Percentiles rank a stretch among this genome's conserved stretches.
These are phyloP conservation scores for Idaea dimidiata DNA, from an alignment of 2,888 invertebrate genomes.

Conservation along the genomic window DNA sequence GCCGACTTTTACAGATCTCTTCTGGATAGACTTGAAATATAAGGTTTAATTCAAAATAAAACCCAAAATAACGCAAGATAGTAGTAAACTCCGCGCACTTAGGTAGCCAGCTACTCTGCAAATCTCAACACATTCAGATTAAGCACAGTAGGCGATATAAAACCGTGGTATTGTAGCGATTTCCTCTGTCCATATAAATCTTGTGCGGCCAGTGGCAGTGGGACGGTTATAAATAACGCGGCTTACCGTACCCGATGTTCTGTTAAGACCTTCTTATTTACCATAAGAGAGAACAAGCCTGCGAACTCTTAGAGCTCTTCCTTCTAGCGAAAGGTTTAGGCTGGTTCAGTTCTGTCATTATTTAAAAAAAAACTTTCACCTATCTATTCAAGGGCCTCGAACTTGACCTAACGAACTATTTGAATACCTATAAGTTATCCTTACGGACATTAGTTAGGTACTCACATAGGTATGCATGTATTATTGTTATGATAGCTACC, in stretches of 20 bases:
- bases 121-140: slow-evolving; percentile 25
- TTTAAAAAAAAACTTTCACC: too few species aligned
- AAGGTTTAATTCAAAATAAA: background rate
- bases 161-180: slow-evolving; percentile 47
- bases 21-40: too few species aligned
- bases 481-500: too few species aligned
- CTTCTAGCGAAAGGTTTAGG: background rate
- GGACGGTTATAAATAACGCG: slow-evolving; percentile 69
- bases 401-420: too few species aligned
- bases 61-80: background rate
- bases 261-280: slow-evolving; percentile 26
- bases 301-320: slow-evolving; percentile 15
- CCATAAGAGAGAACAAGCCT: slow-evolving; percentile 22
- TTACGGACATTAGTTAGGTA: too few species aligned
- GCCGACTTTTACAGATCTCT: too few species aligned
- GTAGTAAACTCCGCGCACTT: background rate
- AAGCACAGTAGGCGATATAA: slow-evolving; percentile 46
- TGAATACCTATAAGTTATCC: too few species aligned
- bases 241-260: slow-evolving; percentile 42
- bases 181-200: slow-evolving; percentile 63
- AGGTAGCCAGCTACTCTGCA: slow-evolving; percentile 7
- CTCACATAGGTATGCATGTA: too few species aligned
- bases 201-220: slow-evolving; percentile 65
- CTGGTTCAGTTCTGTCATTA: background rate
- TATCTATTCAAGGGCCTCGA: too few species aligned